A percentile compares a stretch with the other conserved stretches of the same genome.
phyloP scores from a whole-genome alignment of 2,888 invertebrate genomes.

The Leucoma salicis region DNA sequence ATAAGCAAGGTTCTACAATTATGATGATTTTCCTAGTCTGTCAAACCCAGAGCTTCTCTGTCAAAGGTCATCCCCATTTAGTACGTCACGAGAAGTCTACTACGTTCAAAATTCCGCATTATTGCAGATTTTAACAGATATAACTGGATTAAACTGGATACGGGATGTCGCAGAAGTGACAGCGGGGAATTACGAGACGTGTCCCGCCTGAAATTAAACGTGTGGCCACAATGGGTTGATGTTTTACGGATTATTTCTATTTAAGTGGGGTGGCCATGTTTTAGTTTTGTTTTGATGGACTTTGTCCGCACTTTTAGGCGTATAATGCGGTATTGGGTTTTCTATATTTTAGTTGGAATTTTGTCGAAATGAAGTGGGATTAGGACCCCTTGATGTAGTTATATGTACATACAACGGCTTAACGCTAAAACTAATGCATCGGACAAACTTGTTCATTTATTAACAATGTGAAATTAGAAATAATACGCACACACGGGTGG shows the following conservation, averaged over 20 bases:
- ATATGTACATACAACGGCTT: no score
- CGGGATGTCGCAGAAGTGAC: conserved; percentile 40
- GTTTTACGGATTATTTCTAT: conserved; percentile 24
- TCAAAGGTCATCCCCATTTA: no score
- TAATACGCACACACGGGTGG: no score
- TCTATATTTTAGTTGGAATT: neutral
- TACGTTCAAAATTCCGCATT: conserved; percentile 43
- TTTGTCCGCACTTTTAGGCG: neutral
- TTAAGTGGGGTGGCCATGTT: conserved; percentile 12
- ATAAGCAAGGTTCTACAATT: no score
- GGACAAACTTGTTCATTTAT: no score
- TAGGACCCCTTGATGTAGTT: no score
- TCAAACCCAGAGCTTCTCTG: no score
- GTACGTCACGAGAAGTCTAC: no score
- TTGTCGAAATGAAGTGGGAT: no score
- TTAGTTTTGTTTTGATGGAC: neutral
- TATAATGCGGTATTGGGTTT: neutral
- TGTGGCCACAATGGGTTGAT: conserved; percentile 32
- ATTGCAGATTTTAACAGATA: conserved; percentile 47
- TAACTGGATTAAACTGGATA: conserved; percentile 45
- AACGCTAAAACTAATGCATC: no score
- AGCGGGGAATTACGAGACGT: conserved; percentile 36
- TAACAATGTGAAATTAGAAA: no score
- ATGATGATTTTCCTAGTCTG: no score
- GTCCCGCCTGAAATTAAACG: conserved; percentile 38